Evolutionary conservation across 2,113 vertebrate species (phyloP).

Genomic region (Percopsis transmontana): DNA sequence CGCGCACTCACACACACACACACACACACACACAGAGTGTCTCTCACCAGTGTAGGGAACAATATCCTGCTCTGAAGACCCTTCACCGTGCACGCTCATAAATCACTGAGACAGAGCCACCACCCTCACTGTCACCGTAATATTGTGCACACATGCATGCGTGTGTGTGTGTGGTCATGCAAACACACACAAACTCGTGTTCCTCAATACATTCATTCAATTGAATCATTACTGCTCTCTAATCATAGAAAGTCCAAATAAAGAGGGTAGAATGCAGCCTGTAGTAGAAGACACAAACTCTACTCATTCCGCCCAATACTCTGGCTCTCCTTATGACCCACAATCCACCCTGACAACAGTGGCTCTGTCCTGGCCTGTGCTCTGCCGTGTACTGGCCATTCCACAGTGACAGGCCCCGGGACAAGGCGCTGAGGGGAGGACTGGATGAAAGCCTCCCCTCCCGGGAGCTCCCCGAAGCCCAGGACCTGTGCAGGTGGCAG

Average conservation of each 20-base stretch:
- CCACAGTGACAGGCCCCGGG: slow-evolving; percentile 72
- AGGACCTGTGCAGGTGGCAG: slow-evolving; percentile 78
- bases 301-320: no score
- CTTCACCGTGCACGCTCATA: slow-evolving; percentile 79
- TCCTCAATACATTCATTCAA: slow-evolving; percentile 47
- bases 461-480: slow-evolving; percentile 33
- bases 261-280: slow-evolving; percentile 52
- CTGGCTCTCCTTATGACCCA: slow-evolving; percentile 62
- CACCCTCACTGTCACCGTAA: slow-evolving; percentile 76
- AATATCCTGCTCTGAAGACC: slow-evolving; percentile 83
- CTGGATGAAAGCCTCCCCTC: slow-evolving; percentile 67
- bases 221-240: slow-evolving; percentile 32
- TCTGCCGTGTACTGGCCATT: slow-evolving; percentile 60
- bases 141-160: slow-evolving; percentile 51
- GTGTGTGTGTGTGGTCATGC: slow-evolving; percentile 19
- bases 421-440: slow-evolving; percentile 50
- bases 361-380: slow-evolving; percentile 45
- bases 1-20: slow-evolving; percentile 46
- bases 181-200: not conserved
- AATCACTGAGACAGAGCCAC: slow-evolving; percentile 82
- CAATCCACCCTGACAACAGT: slow-evolving; percentile 47
- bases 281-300: slow-evolving; percentile 31
- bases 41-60: slow-evolving; percentile 80
- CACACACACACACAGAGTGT: slow-evolving; percentile 67
- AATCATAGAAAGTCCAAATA: slow-evolving; percentile 30